Evolutionary conservation across 2,797 vertebrate species (phyloP).

Genomic region (Muscicapa comitata): DNA sequence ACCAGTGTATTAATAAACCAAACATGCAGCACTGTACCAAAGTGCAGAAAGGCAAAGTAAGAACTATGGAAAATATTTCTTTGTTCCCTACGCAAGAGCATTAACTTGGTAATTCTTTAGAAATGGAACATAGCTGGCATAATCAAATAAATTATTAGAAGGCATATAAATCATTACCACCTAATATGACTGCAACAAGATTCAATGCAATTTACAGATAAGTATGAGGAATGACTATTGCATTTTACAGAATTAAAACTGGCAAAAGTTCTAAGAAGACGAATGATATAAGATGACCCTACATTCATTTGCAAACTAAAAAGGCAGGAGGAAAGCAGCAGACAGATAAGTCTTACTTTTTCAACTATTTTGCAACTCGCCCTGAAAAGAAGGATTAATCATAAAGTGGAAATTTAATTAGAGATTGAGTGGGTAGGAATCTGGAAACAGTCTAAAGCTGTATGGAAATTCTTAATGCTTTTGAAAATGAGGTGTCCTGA

Average conservation of each 20-base stretch:
- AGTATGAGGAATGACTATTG: conserved; percentile 79
- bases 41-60: conserved; percentile 11
- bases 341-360: conserved; percentile 64
- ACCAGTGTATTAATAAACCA: conserved; percentile 6
- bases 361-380: conserved; percentile 37
- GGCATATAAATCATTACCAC: conserved; percentile 74
- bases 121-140: conserved; percentile 70
- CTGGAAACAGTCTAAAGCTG: background rate
- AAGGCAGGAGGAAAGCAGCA: conserved; percentile 46
- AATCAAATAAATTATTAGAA: conserved; percentile 79
- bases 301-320: conserved; percentile 68
- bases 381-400: conserved; percentile 52
- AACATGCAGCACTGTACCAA: background rate
- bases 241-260: conserved; percentile 80
- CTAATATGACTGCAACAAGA: conserved; percentile 74
- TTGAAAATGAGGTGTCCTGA: background rate
- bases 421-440: conserved; percentile 27
- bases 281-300: conserved; percentile 73
- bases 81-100: conserved; percentile 45
- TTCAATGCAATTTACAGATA: conserved; percentile 79
- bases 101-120: conserved; percentile 69
- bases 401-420: conserved; percentile 66
- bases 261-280: conserved; percentile 77
- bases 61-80: conserved; percentile 63
- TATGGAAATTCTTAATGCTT: background rate